Conservation (phyloP, 2,113 vertebrate genomes). For the Chlorodrepanis virens region DNA sequence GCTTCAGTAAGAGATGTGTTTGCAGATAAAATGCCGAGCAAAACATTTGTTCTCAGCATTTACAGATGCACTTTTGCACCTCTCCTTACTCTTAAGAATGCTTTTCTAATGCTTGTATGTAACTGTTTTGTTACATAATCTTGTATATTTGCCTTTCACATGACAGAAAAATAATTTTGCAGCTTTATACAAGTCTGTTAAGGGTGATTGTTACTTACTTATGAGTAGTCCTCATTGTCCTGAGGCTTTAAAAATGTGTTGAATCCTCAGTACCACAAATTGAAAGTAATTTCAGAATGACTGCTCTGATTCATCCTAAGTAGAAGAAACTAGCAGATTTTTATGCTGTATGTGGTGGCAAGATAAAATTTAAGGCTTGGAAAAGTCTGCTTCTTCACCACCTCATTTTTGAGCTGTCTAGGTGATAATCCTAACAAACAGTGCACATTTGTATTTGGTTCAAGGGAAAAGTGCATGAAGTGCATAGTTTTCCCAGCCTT, state of each 20-base stretch:
- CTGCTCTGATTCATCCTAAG: not conserved
- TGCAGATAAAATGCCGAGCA: not conserved
- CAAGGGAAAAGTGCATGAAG: constrained; percentile 35
- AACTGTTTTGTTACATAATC: not conserved
- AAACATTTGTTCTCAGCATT: not conserved
- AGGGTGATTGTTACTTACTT: not conserved
- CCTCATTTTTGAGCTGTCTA: constrained; percentile 23
- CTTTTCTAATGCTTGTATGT: not conserved
- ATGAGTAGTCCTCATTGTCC: not conserved
- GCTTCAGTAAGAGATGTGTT: not conserved
- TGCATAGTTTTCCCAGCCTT: constrained; percentile 55
- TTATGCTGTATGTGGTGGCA: not conserved
- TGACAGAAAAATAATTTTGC: not conserved
- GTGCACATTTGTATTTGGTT: constrained; percentile 37
- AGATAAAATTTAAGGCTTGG: not conserved
- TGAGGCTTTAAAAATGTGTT: not conserved
- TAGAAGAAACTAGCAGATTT: not conserved
- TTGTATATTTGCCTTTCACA: not conserved
- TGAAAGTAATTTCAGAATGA: not conserved
- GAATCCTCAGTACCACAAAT: not conserved
- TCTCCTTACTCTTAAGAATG: not conserved
- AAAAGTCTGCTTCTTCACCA: not conserved
- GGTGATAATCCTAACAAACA: constrained; percentile 59
- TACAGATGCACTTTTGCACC: not conserved
- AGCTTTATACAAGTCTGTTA: not conserved